Conservation (phyloP, 64 coral and sea anemone genomes). For the Pocillopora verrucosa region DNA sequence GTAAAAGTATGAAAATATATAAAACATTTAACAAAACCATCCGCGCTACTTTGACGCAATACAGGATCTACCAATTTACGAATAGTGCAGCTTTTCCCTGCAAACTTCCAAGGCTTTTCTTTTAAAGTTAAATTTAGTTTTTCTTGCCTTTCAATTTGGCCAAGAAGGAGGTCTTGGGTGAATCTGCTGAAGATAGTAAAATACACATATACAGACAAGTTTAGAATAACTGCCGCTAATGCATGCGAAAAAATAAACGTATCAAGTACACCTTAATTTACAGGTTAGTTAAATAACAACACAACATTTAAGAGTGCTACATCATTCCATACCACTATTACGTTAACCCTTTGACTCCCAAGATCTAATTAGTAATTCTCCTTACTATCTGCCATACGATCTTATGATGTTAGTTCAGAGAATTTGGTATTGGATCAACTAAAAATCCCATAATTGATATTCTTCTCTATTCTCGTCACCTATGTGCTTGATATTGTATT, state of each 20-base stretch:
- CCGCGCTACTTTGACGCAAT: neutral
- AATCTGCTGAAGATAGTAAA: constrained; percentile 9
- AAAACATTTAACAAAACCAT: neutral
- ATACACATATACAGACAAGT: neutral
- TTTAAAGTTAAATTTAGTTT: neutral
- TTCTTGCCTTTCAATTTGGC: constrained; percentile 20
- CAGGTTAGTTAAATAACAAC: no score
- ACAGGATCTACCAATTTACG: neutral
- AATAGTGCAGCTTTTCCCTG: neutral
- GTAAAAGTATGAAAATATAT: neutral
- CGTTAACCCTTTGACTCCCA: no score
- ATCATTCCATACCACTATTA: no score
- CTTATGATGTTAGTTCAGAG: no score
- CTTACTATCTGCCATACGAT: no score
- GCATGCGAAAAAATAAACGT: neutral
- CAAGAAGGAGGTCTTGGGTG: neutral
- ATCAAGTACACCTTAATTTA: neutral
- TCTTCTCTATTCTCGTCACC: no score
- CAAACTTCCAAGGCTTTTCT: neutral
- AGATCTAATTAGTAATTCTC: no score
- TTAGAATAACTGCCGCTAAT: neutral
- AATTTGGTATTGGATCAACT: no score
- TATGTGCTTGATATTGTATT: no score
- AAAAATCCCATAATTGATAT: no score
- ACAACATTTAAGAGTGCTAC: no score